These are phyloP conservation scores for Athripsodes cinereus DNA, from an alignment of 2,888 invertebrate genomes.

Conservation along the genomic window DNA sequence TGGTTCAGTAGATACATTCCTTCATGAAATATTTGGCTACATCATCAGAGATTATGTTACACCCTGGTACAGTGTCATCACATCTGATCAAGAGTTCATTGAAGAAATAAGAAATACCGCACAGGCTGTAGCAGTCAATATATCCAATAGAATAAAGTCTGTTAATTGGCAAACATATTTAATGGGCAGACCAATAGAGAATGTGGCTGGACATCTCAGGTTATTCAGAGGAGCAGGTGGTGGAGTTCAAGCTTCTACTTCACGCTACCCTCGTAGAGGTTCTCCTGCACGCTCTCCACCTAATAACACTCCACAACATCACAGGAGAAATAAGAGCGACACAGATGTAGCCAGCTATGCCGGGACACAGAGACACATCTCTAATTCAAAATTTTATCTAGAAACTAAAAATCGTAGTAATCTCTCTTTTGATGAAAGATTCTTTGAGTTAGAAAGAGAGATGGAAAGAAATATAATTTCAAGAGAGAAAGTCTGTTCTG, in stretches of 20 bases:
- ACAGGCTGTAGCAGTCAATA: constrained; percentile 61
- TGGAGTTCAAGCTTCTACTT: constrained; percentile 43
- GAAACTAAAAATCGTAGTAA: constrained; percentile 34
- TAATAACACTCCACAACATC: constrained; percentile 50
- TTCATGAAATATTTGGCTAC: constrained; percentile 78
- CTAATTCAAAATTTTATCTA: constrained; percentile 59
- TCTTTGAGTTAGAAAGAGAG: constrained; percentile 84
- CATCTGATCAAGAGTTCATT: constrained; percentile 69
- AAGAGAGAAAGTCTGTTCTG: constrained; percentile 73
- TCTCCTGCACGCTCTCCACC: constrained; percentile 41
- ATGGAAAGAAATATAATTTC: constrained; percentile 76
- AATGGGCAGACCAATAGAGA: constrained; percentile 82
- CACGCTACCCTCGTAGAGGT: constrained; percentile 42
- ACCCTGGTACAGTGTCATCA: constrained; percentile 63
- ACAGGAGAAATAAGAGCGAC: constrained; percentile 67
- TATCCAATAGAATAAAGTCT: constrained; percentile 56
- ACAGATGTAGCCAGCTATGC: constrained; percentile 64
- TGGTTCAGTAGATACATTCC: constrained; percentile 76
- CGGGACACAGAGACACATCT: constrained; percentile 45
- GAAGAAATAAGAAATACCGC: constrained; percentile 62
- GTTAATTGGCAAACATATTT: constrained; percentile 88
- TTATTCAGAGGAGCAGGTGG: constrained; percentile 75
- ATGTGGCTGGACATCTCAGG: constrained; percentile 82
- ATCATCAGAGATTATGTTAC: constrained; percentile 77
- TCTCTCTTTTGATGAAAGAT: constrained; percentile 60